Evolutionary conservation across 1,140 invertebrate species (phyloP), one percentile per base, ranked within the genome.

Genomic region (Harpegnathos saltator): DNA sequence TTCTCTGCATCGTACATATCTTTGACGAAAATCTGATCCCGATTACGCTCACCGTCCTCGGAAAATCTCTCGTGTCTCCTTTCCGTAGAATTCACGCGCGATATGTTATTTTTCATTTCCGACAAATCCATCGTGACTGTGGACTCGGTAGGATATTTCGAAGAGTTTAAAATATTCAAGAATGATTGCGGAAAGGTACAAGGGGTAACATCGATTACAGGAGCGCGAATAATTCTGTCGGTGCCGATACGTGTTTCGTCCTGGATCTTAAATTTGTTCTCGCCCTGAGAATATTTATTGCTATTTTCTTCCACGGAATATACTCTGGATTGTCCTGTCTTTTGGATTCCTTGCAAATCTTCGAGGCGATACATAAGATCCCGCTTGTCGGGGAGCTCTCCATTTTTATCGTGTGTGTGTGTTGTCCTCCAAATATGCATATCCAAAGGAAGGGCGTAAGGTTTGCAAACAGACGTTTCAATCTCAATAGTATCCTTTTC

Each of bases 151-250:
- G 63, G 14, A 58, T 71, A 12, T 0, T 59, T 71, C 11, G 56
- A n/a, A 71, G 44, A 14, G 61, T 71, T 80, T 44, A 78, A 24
- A 56, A 68, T 58, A 68, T 68, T 68, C 14, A 78, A 78, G 1
- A 58, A 9, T 44, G 38, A 19, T 44, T n/a, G 52, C 19, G 75
- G 52, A 59, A 59, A 14, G 12, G 29, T 66, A 14, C 68, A 59
- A 71, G 54, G 17, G 3, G 56, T 78, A 48, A 44, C 3, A 68
- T 44, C 56, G 38, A 77, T 54, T 7, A 48, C n/a, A 48, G 52
- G 24, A 44, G 65, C 19, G 3, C n/a, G 75, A 26, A 22, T 54
- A 56, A 38, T 38, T 78, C 5, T 19, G 52, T 66, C 29, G 9
- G 17, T n/a, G 56, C 0, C 14, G 14, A 24, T 2, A 5, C 44